These are phyloP conservation scores for Therioaphis trifolii DNA, from an alignment of 2,888 invertebrate species.

Conservation along the genomic window DNA sequence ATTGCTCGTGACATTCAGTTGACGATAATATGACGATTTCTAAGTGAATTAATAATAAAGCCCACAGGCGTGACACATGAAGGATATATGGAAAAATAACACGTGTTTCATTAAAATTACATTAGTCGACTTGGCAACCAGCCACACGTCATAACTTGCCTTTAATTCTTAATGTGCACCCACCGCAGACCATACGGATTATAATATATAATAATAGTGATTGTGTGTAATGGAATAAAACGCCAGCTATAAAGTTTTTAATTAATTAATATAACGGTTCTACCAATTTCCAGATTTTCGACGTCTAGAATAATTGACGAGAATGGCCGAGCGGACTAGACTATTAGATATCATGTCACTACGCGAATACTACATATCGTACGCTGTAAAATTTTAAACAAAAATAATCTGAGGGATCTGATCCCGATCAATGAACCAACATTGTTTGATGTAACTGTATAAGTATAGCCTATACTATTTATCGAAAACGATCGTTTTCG, in stretches of 20 bases:
- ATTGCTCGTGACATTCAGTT: constrained; percentile 55
- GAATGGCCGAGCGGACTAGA: no score
- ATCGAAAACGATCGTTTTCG: no score
- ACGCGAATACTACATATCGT: no score
- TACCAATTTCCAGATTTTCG: constrained; percentile 9
- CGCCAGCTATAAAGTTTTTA: constrained; percentile 9
- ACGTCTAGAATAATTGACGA: not conserved
- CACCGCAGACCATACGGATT: not conserved
- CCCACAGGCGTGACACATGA: constrained; percentile 34
- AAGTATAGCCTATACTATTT: no score
- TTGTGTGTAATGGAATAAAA: constrained; percentile 8
- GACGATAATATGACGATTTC: constrained; percentile 61
- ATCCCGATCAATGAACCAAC: no score
- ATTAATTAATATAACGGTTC: constrained; percentile 20
- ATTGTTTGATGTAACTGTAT: no score
- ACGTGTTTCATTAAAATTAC: constrained; percentile 62
- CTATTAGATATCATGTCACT: no score
- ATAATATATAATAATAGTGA: constrained; percentile 7
- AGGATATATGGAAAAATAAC: constrained; percentile 42
- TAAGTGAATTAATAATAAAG: constrained; percentile 61
- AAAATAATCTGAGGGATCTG: no score
- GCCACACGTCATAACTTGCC: constrained; percentile 37
- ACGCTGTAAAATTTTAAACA: no score
- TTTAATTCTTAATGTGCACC: not conserved
- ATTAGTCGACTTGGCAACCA: constrained; percentile 55